Evolutionary conservation across 2,888 invertebrate species (phyloP).

Genomic region (Gari tellinella): DNA sequence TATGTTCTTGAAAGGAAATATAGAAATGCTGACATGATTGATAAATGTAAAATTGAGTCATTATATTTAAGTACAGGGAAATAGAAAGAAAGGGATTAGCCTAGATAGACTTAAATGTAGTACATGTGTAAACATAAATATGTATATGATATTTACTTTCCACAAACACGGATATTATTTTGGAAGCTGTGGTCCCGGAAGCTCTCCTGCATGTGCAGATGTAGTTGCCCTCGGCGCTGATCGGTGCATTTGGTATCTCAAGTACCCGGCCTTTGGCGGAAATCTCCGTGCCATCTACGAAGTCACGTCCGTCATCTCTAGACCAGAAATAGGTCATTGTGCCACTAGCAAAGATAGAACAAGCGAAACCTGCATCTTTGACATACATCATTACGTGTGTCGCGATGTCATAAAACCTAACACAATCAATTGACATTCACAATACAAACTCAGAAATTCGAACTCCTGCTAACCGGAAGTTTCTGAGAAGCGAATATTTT

Average conservation of each 20-base stretch:
- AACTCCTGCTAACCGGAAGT: no score
- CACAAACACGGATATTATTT: constrained; percentile 28
- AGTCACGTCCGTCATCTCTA: constrained; percentile 39
- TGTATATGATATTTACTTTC: constrained; percentile 20
- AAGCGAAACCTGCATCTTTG: no score
- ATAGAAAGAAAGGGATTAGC: no score
- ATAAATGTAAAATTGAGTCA: no score
- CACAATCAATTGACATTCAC: no score
- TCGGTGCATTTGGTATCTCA: constrained; percentile 35
- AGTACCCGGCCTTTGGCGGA: constrained; percentile 37
- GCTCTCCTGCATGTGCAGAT: constrained; percentile 29
- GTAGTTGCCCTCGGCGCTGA: constrained; percentile 51
- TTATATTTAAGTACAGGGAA: no score
- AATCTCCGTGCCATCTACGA: constrained; percentile 30
- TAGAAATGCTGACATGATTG: not conserved
- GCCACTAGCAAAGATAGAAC: constrained; percentile 28
- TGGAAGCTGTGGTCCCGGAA: constrained; percentile 5
- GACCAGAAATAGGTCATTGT: constrained; percentile 43
- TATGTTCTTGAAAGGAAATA: not conserved
- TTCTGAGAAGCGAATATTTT: no score
- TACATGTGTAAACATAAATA: no score
- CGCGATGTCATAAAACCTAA: no score
- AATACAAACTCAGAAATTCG: no score
- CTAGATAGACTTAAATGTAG: no score
- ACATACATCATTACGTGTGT: no score